These are phyloP conservation scores for Scarus forsteni DNA, from an alignment of 2,797 vertebrate species.

Conservation along the genomic window DNA sequence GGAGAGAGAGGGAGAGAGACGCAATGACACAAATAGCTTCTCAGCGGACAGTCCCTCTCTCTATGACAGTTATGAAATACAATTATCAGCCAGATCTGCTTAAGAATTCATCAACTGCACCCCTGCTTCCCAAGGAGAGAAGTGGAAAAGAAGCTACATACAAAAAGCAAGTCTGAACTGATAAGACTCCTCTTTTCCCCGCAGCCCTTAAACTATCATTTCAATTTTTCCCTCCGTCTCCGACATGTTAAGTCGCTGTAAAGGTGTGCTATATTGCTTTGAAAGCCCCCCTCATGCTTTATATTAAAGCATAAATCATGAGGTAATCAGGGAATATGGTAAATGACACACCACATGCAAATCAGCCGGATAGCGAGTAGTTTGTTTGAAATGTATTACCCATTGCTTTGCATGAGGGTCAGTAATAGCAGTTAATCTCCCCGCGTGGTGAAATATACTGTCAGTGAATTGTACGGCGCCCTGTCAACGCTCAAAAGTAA, in stretches of 20 bases:
- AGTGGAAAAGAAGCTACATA: slow-evolving; percentile 57
- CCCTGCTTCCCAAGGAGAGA: slow-evolving; percentile 76
- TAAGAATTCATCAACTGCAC: slow-evolving; percentile 89
- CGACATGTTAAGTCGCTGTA: slow-evolving; percentile 76
- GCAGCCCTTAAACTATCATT: slow-evolving; percentile 79
- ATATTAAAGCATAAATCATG: slow-evolving; percentile 83
- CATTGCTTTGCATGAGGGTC: slow-evolving; percentile 76
- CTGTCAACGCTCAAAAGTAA: slow-evolving; percentile 74
- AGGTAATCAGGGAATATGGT: slow-evolving; percentile 82
- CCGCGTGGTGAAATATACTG: slow-evolving; percentile 64
- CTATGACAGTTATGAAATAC: slow-evolving; percentile 97
- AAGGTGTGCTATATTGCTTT: slow-evolving; percentile 66
- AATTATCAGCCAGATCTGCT: slow-evolving; percentile 99
- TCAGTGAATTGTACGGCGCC: slow-evolving; percentile 58
- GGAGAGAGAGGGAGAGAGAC: slow-evolving; percentile 53
- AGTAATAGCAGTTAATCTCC: slow-evolving; percentile 79
- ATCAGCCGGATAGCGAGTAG: slow-evolving; percentile 51
- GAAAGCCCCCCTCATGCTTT: slow-evolving; percentile 57
- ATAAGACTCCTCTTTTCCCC: slow-evolving; percentile 76
- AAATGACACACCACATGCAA: slow-evolving; percentile 75
- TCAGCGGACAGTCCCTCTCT: slow-evolving; percentile 90
- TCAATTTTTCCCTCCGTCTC: slow-evolving; percentile 57
- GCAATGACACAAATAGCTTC: slow-evolving; percentile 92
- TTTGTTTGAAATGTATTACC: slow-evolving; percentile 75
- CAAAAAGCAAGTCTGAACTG: slow-evolving; percentile 79